Conservation (phyloP, 2,113 vertebrate genomes). For the Microtus ochrogaster region DNA sequence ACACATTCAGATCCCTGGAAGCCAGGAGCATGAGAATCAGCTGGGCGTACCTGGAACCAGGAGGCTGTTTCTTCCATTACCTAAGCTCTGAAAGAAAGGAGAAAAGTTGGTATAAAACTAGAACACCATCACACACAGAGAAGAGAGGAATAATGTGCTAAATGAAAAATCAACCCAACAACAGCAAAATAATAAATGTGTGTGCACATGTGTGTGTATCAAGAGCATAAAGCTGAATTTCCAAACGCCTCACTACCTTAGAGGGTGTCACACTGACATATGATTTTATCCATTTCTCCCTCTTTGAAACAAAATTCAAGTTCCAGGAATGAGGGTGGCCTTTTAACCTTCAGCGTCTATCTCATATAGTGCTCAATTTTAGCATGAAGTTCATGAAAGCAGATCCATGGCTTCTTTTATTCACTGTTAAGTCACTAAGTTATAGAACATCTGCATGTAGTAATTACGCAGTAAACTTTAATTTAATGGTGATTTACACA, state of each 20-base stretch:
- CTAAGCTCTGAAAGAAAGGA: background rate
- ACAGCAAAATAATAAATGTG: background rate
- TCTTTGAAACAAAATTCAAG: slow-evolving; percentile 13
- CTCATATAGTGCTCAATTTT: background rate
- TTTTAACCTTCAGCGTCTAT: background rate
- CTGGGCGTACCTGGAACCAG: background rate
- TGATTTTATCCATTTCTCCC: background rate
- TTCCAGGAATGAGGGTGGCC: background rate
- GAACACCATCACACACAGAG: background rate
- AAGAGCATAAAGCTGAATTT: background rate
- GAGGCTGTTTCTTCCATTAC: background rate
- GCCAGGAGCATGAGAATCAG: background rate
- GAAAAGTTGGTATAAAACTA: background rate
- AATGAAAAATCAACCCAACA: background rate
- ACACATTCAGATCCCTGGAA: background rate
- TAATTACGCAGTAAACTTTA: background rate
- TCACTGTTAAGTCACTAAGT: background rate
- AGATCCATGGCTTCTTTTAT: background rate
- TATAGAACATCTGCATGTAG: background rate
- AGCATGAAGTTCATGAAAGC: background rate
- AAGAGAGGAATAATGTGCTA: background rate
- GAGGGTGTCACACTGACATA: background rate
- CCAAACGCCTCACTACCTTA: background rate
- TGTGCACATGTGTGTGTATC: too few species aligned
- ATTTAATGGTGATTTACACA: background rate